Base-by-base conservation (phyloP, 2,888 invertebrate species). In the Parnassius mnemosyne region DNA sequence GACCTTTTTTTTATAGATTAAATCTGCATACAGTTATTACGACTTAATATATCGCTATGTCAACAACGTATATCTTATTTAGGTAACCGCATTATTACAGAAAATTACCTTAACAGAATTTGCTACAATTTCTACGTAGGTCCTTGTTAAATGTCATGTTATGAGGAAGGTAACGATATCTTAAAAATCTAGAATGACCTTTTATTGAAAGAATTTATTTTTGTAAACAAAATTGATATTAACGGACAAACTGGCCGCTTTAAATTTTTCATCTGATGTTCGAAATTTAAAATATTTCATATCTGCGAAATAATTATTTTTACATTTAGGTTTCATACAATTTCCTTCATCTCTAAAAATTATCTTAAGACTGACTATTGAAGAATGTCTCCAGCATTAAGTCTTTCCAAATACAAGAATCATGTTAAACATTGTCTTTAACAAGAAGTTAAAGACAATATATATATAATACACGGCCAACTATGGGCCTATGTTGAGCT, bases 1-100 rank as follows among this genome's bases (percentile, higher is more conserved):
- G 63, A 63, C 54, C 58, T 63, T 62, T 54, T n/a, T 55, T 3
- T 49, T n/a, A 13, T 10, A 53, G 63, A 58, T 63, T 59, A 58
- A 50, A 63, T 63, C 63, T 44, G 57, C 34, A 53, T 46, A 57
- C 13, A 49, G 62, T 42, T 62, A 57, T 57, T 62, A 50, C 62
- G 57, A 9, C 44, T 57, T 47, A 50, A 62, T 57, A 62, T 62
- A 57, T 56, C 5, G 46, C 53, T 16, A 11, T 34, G 53, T 53
- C 44, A 57, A 43, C 61, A 52, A 12, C 16, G 46, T 61, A 41
- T 56, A 20, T 25, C 46, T 52, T 52, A 57, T 61, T 61, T 61
- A 49, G 57, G 57, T 57, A 57, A 57, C 52, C 41, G 53, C 57
- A 52, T 57, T 57, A 57, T 61, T 34, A 44, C 61, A 52, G 61